These are phyloP conservation scores for Drosophila malerkotliana DNA, from an alignment of 1,140 invertebrate genomes.

Conservation along the genomic window DNA sequence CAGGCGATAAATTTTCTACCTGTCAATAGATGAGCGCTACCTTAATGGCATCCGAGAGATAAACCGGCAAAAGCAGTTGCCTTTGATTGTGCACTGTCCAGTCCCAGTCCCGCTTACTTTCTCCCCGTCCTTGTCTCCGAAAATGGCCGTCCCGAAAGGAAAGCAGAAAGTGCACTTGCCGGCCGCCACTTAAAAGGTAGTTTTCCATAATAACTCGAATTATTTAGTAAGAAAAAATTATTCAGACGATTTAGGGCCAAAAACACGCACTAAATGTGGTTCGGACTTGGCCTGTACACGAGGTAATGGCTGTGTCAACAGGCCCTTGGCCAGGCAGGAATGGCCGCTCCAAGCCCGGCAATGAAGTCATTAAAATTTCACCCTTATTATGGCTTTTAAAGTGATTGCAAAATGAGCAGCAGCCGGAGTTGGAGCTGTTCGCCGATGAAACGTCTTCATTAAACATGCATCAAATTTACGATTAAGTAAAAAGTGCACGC, in stretches of 20 bases:
- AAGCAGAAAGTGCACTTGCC: constrained; percentile 27
- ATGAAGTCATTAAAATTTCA: constrained; percentile 83
- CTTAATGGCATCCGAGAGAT: constrained; percentile 76
- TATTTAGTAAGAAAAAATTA: constrained; percentile 40
- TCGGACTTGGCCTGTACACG: constrained; percentile 1
- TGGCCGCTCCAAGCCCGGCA: constrained; percentile 35
- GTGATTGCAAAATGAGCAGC: constrained; percentile 77
- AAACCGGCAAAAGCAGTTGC: constrained; percentile 48
- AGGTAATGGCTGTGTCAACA: constrained; percentile 73
- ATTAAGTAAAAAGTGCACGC: constrained; percentile 81
- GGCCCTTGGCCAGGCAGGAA: constrained; percentile 22
- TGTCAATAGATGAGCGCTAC: constrained; percentile 81
- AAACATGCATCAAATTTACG: constrained; percentile 72
- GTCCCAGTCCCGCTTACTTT: not conserved
- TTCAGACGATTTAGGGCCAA: constrained; percentile 50
- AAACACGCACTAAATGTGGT: constrained; percentile 63
- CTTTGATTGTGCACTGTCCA: constrained; percentile 55
- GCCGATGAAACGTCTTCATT: constrained; percentile 75
- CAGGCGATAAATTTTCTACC: constrained; percentile 82
- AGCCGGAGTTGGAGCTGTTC: constrained; percentile 5
- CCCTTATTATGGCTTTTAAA: constrained; percentile 83
- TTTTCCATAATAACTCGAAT: constrained; percentile 43
- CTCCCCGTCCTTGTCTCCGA: constrained; percentile 1
- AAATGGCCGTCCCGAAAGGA: constrained; percentile 32
- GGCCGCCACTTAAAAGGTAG: constrained; percentile 37